Percentiles rank a stretch among this genome's conserved stretches.
Conservation (phyloP, 2,797 vertebrate species). For the Furcifer pardalis region DNA sequence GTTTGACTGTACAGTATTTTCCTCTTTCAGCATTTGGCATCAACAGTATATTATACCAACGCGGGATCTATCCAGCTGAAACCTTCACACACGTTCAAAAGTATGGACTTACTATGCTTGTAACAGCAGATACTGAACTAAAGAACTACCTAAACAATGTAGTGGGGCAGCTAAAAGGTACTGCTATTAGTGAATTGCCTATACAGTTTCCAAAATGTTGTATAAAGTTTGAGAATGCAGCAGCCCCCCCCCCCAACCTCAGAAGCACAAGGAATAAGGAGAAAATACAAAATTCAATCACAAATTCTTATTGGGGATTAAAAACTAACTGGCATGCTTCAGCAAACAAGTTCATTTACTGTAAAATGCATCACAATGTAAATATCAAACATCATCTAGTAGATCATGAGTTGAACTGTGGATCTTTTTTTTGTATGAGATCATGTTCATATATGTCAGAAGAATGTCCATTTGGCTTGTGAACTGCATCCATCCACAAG, state of each 20-base stretch:
- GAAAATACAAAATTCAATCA: background rate
- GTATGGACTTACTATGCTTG: constrained; percentile 91
- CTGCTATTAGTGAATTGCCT: background rate
- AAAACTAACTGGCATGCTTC: background rate
- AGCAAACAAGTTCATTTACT: background rate
- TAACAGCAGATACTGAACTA: constrained; percentile 88
- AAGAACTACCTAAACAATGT: constrained; percentile 91
- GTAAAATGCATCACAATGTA: no score
- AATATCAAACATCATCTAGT: background rate
- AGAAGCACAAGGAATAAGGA: background rate
- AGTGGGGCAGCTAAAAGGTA: constrained; percentile 93
- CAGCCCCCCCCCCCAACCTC: background rate
- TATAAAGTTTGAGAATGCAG: background rate
- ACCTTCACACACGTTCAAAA: constrained; percentile 90
- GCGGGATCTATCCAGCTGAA: constrained; percentile 94
- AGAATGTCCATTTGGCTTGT: background rate
- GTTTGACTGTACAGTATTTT: no score
- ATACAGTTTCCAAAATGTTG: background rate
- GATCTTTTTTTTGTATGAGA: background rate
- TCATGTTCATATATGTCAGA: background rate
- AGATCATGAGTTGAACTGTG: background rate
- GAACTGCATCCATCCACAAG: background rate
- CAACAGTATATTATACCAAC: constrained; percentile 96
- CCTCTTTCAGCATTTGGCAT: constrained; percentile 87
- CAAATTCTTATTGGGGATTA: background rate